Conservation (phyloP, 2,888 invertebrate species). For the Perdita meconis region DNA sequence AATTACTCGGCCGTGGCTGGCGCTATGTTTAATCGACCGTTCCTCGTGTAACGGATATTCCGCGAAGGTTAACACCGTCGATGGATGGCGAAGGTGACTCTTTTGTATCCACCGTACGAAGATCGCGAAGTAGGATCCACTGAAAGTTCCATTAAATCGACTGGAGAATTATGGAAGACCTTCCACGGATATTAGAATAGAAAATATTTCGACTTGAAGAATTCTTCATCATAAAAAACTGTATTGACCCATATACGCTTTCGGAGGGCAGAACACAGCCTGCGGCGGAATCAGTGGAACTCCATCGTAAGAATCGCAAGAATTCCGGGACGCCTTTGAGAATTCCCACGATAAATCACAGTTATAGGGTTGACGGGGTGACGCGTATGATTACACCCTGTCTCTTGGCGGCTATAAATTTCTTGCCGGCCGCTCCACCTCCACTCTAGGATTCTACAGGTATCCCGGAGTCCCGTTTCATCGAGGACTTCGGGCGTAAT, state of each 20-base stretch:
- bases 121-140: background rate
- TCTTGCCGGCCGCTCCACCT: conserved; percentile 68
- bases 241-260: background rate
- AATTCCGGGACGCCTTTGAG: conserved; percentile 77
- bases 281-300: conserved; percentile 1
- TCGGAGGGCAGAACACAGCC: background rate
- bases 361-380: conserved; percentile 83
- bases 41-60: background rate
- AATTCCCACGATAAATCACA: conserved; percentile 84
- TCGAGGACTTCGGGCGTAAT: conserved; percentile 68
- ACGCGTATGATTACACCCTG: conserved; percentile 84
- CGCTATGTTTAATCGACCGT: conserved; percentile 28
- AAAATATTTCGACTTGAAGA: no score
- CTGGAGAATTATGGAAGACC: no score
- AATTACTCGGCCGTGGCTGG: conserved; percentile 22
- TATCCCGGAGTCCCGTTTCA: conserved; percentile 63
- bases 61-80: background rate
- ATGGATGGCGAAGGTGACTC: background rate
- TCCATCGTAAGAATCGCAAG: conserved; percentile 36
- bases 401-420: conserved; percentile 83
- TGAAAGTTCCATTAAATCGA: no score
- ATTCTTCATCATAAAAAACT: conserved; percentile 12
- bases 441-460: conserved; percentile 74
- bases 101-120: background rate
- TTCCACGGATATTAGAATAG: no score